Evolutionary conservation across 2,113 vertebrate genomes (phyloP).

Genomic region (Rostratula benghalensis): DNA sequence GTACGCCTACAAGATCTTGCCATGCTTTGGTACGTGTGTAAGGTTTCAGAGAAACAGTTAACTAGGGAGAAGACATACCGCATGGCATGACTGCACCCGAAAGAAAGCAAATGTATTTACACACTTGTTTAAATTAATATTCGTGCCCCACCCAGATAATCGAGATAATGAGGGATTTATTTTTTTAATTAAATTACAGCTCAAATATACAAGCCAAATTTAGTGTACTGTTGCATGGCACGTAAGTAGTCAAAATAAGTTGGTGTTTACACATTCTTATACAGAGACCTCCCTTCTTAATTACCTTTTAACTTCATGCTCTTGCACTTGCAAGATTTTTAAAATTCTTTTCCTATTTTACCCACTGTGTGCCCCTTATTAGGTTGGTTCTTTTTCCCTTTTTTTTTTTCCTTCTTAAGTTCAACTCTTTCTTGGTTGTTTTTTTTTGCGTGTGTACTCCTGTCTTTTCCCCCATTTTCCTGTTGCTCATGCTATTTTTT

Average conservation of each 20-base stretch:
- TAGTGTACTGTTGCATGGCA: accelerated
- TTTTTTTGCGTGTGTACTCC: neutral
- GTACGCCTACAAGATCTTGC: neutral
- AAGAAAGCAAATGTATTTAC: constrained; percentile 16
- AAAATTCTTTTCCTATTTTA: neutral
- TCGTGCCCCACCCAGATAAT: neutral
- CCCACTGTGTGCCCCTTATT: neutral
- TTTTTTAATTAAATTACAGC: constrained; percentile 4
- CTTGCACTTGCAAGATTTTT: neutral
- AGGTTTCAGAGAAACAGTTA: constrained; percentile 19
- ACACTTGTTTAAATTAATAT: constrained; percentile 7
- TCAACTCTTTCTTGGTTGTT: neutral
- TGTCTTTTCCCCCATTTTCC: neutral
- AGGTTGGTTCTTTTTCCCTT: neutral
- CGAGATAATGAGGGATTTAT: neutral
- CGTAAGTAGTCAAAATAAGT: neutral
- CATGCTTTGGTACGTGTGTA: neutral
- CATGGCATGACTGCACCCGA: neutral
- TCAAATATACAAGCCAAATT: neutral
- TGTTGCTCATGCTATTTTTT: neutral
- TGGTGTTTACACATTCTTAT: neutral
- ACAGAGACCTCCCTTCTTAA: neutral
- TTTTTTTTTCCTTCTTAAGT: neutral
- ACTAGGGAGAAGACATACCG: neutral
- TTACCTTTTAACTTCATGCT: neutral